These are phyloP conservation scores for Scolopax mira DNA, from an alignment of 2,113 vertebrate species.

Conservation along the genomic window DNA sequence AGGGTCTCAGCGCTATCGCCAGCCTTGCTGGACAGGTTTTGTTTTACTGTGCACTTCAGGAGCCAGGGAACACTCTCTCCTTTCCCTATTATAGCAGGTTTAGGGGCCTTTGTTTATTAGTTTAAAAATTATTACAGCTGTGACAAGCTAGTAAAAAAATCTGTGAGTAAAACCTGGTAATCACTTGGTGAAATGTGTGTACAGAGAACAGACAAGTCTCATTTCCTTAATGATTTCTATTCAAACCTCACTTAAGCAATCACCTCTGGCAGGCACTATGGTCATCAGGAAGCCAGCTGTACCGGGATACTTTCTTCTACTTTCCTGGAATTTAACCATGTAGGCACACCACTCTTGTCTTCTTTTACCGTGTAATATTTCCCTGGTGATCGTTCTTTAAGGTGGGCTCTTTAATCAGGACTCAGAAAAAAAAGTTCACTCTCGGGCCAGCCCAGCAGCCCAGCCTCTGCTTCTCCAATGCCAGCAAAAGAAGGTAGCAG, in stretches of 20 bases:
- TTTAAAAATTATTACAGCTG: not conserved
- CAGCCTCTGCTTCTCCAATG: not conserved
- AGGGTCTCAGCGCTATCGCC: not conserved
- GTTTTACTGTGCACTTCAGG: not conserved
- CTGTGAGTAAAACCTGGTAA: not conserved
- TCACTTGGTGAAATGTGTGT: not conserved
- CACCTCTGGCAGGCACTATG: not conserved
- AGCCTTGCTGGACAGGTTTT: not conserved
- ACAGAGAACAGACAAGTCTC: not conserved
- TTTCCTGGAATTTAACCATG: not conserved
- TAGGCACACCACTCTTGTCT: not conserved
- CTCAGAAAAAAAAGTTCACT: not conserved
- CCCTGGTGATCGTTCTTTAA: not conserved
- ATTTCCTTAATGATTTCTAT: not conserved
- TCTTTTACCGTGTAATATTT: not conserved
- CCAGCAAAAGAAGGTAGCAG: not conserved
- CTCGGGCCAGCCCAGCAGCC: fast-evolving
- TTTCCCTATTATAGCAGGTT: not conserved
- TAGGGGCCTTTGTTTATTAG: not conserved
- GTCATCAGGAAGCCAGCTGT: not conserved
- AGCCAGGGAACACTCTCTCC: not conserved
- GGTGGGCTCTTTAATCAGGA: not conserved
- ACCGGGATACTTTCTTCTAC: not conserved
- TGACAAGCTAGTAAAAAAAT: not conserved
- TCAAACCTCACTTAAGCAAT: not conserved